phyloP scores from a whole-genome alignment of 1,140 invertebrate genomes.

The Lethocerus indicus region DNA sequence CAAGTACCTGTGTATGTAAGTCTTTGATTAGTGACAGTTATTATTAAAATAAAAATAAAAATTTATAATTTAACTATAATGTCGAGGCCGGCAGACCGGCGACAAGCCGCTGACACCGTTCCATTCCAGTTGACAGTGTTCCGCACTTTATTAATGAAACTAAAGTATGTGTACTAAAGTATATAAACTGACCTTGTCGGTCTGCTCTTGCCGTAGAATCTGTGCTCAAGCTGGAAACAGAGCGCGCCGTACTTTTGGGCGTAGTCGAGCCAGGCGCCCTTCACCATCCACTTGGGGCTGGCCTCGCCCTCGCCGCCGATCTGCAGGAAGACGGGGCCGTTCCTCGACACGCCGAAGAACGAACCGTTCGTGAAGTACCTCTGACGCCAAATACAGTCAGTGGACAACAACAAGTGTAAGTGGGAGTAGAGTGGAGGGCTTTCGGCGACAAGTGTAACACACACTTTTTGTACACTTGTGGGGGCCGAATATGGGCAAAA shows the following conservation, averaged over 20 bases:
- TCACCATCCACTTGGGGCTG: constrained; percentile 60
- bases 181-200: constrained; percentile 46
- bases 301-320: constrained; percentile 68
- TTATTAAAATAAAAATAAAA: too few species aligned
- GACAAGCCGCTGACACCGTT: not conserved
- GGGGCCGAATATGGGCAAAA: too few species aligned
- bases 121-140: not conserved
- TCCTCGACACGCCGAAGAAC: constrained; percentile 37
- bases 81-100: not conserved
- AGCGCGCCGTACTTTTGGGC: constrained; percentile 62
- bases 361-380: constrained; percentile 62
- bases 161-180: not conserved
- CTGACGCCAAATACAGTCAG: too few species aligned
- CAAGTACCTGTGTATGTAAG: too few species aligned
- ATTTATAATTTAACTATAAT: too few species aligned
- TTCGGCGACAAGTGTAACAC: too few species aligned
- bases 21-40: too few species aligned
- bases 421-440: too few species aligned
- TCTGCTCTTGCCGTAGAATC: constrained; percentile 85
- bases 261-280: constrained; percentile 67
- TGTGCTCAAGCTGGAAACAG: constrained; percentile 76
- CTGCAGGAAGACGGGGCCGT: constrained; percentile 70
- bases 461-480: too few species aligned
- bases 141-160: not conserved
- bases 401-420: too few species aligned